Evolutionary conservation across 2,888 invertebrate species (phyloP), one percentile per base, ranked within the genome.

Genomic region (Meteorus cinctellus): DNA sequence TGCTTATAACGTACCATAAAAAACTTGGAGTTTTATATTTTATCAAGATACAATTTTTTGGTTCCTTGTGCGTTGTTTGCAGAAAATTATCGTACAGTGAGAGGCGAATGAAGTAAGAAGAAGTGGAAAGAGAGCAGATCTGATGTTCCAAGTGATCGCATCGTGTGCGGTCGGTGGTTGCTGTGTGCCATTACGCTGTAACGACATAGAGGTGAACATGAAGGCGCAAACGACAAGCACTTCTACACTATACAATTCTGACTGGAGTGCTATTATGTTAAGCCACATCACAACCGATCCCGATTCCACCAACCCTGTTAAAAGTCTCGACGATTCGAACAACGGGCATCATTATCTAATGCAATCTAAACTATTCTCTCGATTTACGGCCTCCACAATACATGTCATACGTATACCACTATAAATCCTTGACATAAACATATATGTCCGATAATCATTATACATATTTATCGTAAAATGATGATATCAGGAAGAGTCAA

Each of bases 131-230:
- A 75, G 79, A 78, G 77, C 78, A 76, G 77, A 81, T 45, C 71
- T 76, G 60, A 76, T 34, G 72, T 71, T 68, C 69, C 24, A 36
- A 75, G 75, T 83, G 84, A 85, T 81, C 83, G 77, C 84, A 81
- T 83, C 84, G 84, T 83, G 86, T 86, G 86, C 86, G 86, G 86
- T 86, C 86, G 81, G 78, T 86, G 86, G 86, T 86, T 86, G 81
- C 78, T 76, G 81, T 78, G 77, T 81, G 80, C 84, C 83, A 84
- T 84, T 83, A 83, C 55, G 8, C 55, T 62, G 14, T 62, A 62
- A 29, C 31, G 4, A 62, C 14, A 62, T 82, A 81, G 82, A 82
- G 84, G 84, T 84, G 81, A 74, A 73, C 60, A 66, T 27, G 55
- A 62, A 72, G 72, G 65, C 72, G 72, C 62, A 62, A 62, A 62